Evolutionary conservation across 2,797 vertebrate species (phyloP), one percentile per base, ranked within the genome.

Genomic region (Falco concolor): DNA sequence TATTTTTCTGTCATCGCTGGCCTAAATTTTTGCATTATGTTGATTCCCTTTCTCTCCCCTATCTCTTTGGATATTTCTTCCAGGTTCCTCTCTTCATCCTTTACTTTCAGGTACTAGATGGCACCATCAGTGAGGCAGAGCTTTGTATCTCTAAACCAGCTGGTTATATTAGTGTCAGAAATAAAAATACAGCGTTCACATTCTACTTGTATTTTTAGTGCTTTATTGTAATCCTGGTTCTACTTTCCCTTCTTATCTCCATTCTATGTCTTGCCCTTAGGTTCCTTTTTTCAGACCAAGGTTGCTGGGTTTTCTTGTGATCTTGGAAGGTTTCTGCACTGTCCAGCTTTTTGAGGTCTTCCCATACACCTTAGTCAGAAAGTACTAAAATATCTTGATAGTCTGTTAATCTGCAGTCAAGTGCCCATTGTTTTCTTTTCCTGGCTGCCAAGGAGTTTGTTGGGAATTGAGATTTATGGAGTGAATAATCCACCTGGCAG

Each of bases 401-500:
- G 38, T 81, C 68, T 68, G 44, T 95, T 96, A 93, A 91, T 93
- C 64, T 86, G 84, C 73, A 96, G 32, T 90, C 9, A 42, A 64
- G 30, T 61, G 74, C 52, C 87, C 9, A 4, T 93, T 96, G 86
- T 92, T 93, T 91, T 93, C 70, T 93, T 87, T 85, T 88, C 65
- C 67, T 84, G 69, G 53, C 83, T 92, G 90, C 82, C 87, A 77
- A 56, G 73, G 80, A 88, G 78, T 87, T 95, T 83, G 49, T 57
- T 95, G 78, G 90, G 77, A 87, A 80, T 78, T 84, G 77, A 73
- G 47, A 93, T 94, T 95, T 88, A 90, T 27, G 70, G 86, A 93
- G 76, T 72, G 54, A 96, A 93, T 95, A 96, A 93, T 94, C 91
- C 95, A 88, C 95, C 83, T 96, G 89, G 70, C 78, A 91, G 69